Evolutionary conservation across 2,797 vertebrate species (phyloP).

Genomic region (Eulemur mongoz): DNA sequence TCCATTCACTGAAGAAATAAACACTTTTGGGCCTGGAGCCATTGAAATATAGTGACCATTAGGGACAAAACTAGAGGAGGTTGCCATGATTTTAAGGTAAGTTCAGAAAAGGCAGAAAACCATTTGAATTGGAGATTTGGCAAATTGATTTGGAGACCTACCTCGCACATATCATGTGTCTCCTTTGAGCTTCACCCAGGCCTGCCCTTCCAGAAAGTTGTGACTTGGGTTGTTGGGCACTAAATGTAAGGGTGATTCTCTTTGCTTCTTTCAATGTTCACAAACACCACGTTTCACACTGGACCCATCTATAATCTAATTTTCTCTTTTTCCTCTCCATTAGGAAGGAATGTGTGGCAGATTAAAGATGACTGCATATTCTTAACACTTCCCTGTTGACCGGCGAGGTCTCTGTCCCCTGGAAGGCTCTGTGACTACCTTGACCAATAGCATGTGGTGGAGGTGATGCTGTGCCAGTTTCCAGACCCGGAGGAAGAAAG

Average conservation of each 20-base stretch:
- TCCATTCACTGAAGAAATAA: background rate
- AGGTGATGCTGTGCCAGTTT: background rate
- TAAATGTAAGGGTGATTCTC: background rate
- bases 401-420: background rate
- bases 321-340: background rate
- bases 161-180: background rate
- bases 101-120: background rate
- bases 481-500: background rate
- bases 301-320: background rate
- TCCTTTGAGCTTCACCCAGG: background rate
- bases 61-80: background rate
- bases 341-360: background rate
- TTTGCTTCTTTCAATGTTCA: background rate
- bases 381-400: background rate
- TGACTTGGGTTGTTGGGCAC: background rate
- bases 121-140: background rate
- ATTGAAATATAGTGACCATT: background rate
- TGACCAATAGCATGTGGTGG: background rate
- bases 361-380: background rate
- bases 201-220: background rate
- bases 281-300: background rate
- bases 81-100: constrained; percentile 7
- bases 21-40: background rate
- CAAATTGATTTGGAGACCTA: background rate
- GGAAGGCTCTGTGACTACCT: background rate